A percentile compares a stretch with the other conserved stretches of the same genome.
phyloP scores from a whole-genome alignment of 2,797 vertebrate species.

The Hybognathus amarus region DNA sequence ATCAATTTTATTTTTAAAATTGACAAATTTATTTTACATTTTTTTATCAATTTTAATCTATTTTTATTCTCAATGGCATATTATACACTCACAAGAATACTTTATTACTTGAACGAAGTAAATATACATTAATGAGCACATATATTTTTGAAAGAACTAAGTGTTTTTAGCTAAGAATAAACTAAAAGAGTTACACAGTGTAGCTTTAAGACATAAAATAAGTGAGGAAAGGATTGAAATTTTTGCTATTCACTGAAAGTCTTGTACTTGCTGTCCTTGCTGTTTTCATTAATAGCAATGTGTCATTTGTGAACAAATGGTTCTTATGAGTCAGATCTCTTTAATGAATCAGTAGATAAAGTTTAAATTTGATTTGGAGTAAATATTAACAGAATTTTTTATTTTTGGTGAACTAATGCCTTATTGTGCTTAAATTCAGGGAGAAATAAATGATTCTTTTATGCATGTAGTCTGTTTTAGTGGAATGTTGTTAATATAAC shows the following conservation, averaged over 20 bases:
- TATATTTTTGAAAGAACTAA: no score
- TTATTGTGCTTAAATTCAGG: background rate
- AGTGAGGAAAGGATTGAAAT: background rate
- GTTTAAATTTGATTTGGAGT: slow-evolving; percentile 1
- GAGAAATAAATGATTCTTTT: background rate
- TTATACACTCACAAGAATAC: no score
- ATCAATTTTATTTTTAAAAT: no score
- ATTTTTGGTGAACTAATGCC: background rate
- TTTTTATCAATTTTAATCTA: no score
- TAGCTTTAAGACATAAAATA: background rate
- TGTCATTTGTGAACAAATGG: background rate
- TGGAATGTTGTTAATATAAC: background rate
- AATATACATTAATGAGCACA: no score
- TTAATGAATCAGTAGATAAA: background rate
- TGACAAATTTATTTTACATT: no score
- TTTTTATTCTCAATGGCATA: no score
- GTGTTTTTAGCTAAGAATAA: no score
- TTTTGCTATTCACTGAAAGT: background rate
- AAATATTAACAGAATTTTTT: background rate
- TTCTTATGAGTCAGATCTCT: background rate
- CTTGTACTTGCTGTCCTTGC: background rate
- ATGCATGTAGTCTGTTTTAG: background rate
- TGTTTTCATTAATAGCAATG: background rate
- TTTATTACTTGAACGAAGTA: no score
- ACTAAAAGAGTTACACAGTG: no score